Evolutionary conservation across 2,113 vertebrate genomes (phyloP).

Genomic region (Hyperoodon ampullatus): DNA sequence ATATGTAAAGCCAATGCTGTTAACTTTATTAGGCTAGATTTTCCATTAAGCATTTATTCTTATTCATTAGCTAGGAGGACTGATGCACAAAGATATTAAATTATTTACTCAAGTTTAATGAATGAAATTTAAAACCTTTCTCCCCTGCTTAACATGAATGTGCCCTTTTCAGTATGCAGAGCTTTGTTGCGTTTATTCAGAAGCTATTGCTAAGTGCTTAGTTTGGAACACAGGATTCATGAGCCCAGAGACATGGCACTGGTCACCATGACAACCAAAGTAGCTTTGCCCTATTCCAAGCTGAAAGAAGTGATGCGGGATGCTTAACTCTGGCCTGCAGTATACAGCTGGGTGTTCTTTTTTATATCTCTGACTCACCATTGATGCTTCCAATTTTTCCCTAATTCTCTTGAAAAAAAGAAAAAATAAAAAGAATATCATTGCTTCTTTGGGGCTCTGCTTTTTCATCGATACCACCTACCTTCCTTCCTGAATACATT

Average conservation of each 20-base stretch:
- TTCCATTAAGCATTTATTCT: constrained; percentile 80
- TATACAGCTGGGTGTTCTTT: constrained; percentile 56
- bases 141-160: constrained; percentile 74
- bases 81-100: constrained; percentile 78
- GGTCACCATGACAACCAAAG: constrained; percentile 72
- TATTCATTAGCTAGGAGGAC: constrained; percentile 78
- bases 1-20: constrained; percentile 39
- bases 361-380: constrained; percentile 45
- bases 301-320: constrained; percentile 54
- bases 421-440: constrained; percentile 45
- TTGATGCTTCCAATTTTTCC: constrained; percentile 57
- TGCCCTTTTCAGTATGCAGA: constrained; percentile 81
- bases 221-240: constrained; percentile 80
- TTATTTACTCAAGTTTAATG: constrained; percentile 82
- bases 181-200: constrained; percentile 79
- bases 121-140: constrained; percentile 82
- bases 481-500: constrained; percentile 27
- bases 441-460: neutral
- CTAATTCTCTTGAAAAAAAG: constrained; percentile 46
- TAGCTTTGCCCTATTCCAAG: constrained; percentile 65
- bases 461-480: neutral
- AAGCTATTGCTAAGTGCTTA: constrained; percentile 76
- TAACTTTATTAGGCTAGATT: constrained; percentile 75
- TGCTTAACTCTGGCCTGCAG: constrained; percentile 59
- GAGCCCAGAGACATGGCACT: constrained; percentile 63